Evolutionary conservation across 1,140 invertebrate species (phyloP).

Genomic region (Heterodera carotae): DNA sequence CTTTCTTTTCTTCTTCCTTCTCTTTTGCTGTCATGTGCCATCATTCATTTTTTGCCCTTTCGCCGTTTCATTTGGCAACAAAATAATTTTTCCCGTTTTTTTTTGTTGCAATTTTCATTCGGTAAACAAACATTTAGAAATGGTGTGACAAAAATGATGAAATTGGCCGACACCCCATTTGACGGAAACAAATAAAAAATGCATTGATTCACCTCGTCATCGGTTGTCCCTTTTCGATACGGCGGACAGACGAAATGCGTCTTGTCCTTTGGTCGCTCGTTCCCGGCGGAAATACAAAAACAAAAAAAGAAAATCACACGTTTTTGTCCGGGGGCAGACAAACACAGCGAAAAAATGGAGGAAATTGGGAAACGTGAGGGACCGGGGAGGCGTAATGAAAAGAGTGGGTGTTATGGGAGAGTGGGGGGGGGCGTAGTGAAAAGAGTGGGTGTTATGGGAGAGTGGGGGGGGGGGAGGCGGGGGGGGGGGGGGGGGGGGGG

Average conservation of each 20-base stretch:
- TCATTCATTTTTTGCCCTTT: no score
- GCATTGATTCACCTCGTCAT: no score
- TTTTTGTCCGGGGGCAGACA: background rate
- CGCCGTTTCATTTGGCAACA: slow-evolving; percentile 5
- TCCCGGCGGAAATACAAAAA: background rate
- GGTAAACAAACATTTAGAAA: background rate
- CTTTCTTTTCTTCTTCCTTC: no score
- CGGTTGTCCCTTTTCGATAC: background rate
- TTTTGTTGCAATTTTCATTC: background rate
- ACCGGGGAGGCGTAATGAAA: no score
- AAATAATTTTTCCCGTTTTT: background rate
- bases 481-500: no score
- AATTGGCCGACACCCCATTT: background rate
- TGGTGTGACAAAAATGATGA: background rate
- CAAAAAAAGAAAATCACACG: background rate
- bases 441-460: no score
- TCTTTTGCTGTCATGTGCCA: no score
- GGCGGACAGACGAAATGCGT: background rate
- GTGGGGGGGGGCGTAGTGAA: no score
- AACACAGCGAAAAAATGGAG: background rate
- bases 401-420: no score
- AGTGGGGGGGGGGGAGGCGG: no score
- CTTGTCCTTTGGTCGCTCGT: background rate
- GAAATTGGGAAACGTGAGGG: no score
- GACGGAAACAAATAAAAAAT: background rate